These are phyloP conservation scores for Leguminivora glycinivorella DNA, from an alignment of 1,140 invertebrate species.

Conservation along the genomic window DNA sequence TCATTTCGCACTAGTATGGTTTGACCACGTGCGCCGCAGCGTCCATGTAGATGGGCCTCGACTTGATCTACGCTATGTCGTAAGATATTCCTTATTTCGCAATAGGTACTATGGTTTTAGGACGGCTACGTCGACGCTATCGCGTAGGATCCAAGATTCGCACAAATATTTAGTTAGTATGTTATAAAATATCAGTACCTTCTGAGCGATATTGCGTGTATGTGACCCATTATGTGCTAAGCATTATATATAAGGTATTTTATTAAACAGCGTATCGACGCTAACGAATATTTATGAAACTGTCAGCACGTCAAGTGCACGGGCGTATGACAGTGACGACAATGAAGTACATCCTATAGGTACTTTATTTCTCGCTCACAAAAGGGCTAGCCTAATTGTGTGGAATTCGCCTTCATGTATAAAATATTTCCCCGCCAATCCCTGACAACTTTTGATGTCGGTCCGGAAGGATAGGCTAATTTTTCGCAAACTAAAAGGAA, in stretches of 20 bases:
- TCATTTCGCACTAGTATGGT: too few species aligned
- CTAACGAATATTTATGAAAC: conserved; percentile 10
- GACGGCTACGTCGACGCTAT: too few species aligned
- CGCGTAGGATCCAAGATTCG: too few species aligned
- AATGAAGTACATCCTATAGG: neutral
- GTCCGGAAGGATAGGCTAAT: neutral
- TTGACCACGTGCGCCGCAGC: too few species aligned
- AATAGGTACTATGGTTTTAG: too few species aligned
- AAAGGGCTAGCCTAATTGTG: neutral
- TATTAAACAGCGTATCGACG: neutral
- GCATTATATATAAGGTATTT: neutral
- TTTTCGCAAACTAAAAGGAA: neutral
- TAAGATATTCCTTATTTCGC: too few species aligned
- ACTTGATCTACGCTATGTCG: too few species aligned
- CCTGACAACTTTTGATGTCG: neutral
- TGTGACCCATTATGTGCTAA: neutral
- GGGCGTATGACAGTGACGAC: neutral
- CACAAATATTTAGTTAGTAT: too few species aligned
- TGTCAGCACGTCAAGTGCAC: conserved; percentile 15
- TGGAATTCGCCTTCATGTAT: neutral
- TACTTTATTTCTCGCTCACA: neutral
- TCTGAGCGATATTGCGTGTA: too few species aligned
- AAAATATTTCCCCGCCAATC: neutral
- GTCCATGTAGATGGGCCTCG: too few species aligned
- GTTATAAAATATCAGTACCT: too few species aligned